These are phyloP conservation scores for Formicarius rufipectus DNA, from an alignment of 2,113 vertebrate species.

Conservation along the genomic window DNA sequence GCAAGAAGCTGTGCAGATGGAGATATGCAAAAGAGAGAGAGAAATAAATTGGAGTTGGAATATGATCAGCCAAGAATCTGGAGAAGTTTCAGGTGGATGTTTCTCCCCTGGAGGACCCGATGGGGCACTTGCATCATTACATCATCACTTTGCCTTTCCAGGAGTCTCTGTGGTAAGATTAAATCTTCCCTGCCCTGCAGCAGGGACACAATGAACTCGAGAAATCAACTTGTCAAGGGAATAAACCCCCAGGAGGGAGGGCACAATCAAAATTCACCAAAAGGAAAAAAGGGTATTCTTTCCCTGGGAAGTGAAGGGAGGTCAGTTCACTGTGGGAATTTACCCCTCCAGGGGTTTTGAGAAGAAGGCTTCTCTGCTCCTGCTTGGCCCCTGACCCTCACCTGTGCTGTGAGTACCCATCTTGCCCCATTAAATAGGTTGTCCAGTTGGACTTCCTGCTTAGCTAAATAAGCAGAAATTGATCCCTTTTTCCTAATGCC, in stretches of 20 bases:
- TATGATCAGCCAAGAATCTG: neutral
- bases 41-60: neutral
- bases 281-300: neutral
- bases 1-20: conserved; percentile 24
- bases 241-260: neutral
- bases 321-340: neutral
- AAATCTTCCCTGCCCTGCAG: conserved; percentile 6
- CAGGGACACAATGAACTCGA: conserved; percentile 1
- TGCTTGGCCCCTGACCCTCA: neutral
- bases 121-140: neutral
- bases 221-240: conserved; percentile 8
- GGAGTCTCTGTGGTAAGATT: neutral
- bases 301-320: neutral
- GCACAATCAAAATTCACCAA: neutral
- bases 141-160: neutral
- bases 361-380: neutral
- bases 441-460: neutral
- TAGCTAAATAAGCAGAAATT: neutral
- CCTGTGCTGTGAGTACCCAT: neutral
- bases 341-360: neutral
- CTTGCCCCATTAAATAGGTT: neutral
- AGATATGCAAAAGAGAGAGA: conserved; percentile 45
- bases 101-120: neutral
- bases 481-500: neutral
- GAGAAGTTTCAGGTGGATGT: neutral